Evolutionary conservation across 2,797 vertebrate genomes (phyloP).

Genomic region (Phalanger gymnotis): DNA sequence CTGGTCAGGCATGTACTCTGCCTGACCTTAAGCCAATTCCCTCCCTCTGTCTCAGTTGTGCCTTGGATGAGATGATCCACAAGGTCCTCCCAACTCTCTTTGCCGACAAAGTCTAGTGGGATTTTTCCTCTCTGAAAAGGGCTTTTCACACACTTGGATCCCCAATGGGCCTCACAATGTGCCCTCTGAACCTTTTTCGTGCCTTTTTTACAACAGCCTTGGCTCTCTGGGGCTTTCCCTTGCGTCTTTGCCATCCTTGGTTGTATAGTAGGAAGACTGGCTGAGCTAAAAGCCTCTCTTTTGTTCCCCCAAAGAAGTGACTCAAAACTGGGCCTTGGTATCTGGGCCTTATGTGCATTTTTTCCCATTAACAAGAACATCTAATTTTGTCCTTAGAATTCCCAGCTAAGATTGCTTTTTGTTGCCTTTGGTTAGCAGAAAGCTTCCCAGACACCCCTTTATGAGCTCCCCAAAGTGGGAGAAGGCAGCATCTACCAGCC

Average conservation of each 20-base stretch:
- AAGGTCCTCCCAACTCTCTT: neutral
- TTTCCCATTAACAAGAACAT: slow-evolving; percentile 5
- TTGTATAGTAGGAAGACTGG: slow-evolving; percentile 12
- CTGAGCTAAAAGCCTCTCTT: slow-evolving; percentile 10
- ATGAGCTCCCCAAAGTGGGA: slow-evolving; percentile 50
- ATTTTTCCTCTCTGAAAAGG: slow-evolving; percentile 32
- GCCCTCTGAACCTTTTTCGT: slow-evolving; percentile 50
- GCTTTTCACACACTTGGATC: slow-evolving; percentile 44
- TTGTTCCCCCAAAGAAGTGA: slow-evolving; percentile 55
- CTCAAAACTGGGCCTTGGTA: slow-evolving; percentile 4
- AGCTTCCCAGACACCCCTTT: slow-evolving; percentile 30
- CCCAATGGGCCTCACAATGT: slow-evolving; percentile 41
- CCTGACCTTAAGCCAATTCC: neutral
- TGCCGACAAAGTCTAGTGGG: slow-evolving; percentile 21
- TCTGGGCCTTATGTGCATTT: slow-evolving; percentile 15
- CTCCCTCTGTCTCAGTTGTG: neutral
- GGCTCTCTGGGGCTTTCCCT: neutral
- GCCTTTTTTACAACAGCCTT: neutral
- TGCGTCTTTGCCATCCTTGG: neutral
- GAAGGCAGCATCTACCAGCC: slow-evolving; percentile 33
- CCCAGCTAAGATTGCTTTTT: slow-evolving; percentile 47
- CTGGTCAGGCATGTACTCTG: neutral
- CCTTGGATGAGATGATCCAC: neutral
- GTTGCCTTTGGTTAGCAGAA: slow-evolving; percentile 44
- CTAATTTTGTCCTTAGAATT: slow-evolving; percentile 31